Conservation (phyloP, 2,888 invertebrate genomes). For the Galerucella nymphaeae region DNA sequence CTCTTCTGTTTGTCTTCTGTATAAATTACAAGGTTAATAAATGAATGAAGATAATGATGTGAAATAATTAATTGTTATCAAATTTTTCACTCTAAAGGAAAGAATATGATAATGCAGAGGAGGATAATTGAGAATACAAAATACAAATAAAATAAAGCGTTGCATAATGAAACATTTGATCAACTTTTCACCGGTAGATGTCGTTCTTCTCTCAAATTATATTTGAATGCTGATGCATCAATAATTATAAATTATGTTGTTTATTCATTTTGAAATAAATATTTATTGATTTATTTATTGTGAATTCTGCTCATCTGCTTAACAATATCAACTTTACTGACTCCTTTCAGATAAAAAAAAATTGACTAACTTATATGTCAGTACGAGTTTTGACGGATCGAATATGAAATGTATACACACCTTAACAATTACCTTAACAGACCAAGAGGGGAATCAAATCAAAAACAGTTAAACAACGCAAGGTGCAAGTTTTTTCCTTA, state of each 20-base stretch:
- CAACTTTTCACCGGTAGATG: neutral
- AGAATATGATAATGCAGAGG: neutral
- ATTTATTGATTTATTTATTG: neutral
- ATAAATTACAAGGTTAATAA: neutral
- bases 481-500: neutral
- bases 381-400: neutral
- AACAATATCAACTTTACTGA: neutral
- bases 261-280: too few relatives aligned
- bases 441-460: constrained; percentile 7
- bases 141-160: neutral
- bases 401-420: constrained; percentile 1
- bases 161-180: neutral
- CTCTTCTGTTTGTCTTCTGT: too few relatives aligned
- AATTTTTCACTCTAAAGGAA: too few relatives aligned
- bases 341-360: neutral
- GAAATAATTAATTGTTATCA: too few relatives aligned
- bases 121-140: neutral
- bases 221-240: neutral
- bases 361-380: neutral
- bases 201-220: neutral
- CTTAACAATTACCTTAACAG: neutral
- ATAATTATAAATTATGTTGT: neutral
- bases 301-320: neutral
- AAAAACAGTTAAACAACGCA: constrained; percentile 5
- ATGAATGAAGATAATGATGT: too few relatives aligned